Percentiles rank a stretch among this genome's conserved stretches.
Evolutionary conservation across 2,113 vertebrate species (phyloP).

Genomic region (Falco punctatus): DNA sequence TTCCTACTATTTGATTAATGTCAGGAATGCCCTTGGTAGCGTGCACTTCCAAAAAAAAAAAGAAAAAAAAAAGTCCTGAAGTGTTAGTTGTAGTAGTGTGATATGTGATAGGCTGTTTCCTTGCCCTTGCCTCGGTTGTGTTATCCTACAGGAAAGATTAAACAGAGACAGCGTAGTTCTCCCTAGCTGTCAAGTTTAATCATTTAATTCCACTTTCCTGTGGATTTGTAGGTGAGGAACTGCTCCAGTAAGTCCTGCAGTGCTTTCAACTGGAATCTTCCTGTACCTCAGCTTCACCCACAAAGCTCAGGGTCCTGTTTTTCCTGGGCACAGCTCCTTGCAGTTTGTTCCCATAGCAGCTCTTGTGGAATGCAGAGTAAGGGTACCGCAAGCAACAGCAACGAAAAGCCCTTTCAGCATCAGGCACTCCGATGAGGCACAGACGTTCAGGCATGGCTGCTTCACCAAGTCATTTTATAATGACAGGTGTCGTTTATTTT

Average conservation of each 20-base stretch:
- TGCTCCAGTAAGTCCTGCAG: neutral
- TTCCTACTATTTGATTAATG: neutral
- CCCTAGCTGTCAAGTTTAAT: constrained; percentile 13
- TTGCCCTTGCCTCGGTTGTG: neutral
- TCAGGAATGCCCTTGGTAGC: neutral
- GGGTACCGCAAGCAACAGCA: neutral
- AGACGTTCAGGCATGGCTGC: neutral
- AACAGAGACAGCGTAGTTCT: neutral
- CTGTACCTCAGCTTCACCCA: neutral
- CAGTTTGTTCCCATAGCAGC: neutral
- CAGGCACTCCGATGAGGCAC: neutral
- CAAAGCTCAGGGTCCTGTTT: neutral
- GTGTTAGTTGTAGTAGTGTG: neutral
- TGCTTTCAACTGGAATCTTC: constrained; percentile 8
- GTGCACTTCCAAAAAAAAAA: neutral
- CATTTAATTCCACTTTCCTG: constrained; percentile 54
- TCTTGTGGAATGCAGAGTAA: neutral
- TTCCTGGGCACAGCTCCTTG: neutral
- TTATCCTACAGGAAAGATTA: constrained; percentile 39
- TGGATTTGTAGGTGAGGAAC: constrained; percentile 34
- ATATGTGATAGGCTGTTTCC: neutral
- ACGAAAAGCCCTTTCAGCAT: neutral
- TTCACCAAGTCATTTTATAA: constrained; percentile 16
- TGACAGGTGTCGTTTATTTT: constrained; percentile 29
- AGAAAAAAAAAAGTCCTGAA: neutral